A percentile compares a stretch with the other conserved stretches of the same genome.
phyloP scores from a whole-genome alignment of 2,797 vertebrate genomes.

The Lophius americanus region DNA sequence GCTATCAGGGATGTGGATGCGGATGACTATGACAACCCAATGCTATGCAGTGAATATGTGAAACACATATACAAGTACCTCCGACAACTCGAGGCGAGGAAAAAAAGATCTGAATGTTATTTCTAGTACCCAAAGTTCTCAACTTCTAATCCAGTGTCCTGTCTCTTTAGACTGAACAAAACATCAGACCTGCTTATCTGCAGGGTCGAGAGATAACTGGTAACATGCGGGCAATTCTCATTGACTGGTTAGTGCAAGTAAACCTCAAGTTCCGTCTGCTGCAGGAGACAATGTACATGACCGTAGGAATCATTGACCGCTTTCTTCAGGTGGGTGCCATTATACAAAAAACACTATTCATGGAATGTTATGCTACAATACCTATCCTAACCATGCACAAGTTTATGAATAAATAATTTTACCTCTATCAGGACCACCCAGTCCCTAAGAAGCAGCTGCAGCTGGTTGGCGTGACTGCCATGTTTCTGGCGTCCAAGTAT shows the following conservation, averaged over 20 bases:
- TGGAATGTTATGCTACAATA: accelerated
- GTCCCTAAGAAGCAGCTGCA: slow-evolving; percentile 86
- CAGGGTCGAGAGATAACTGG: slow-evolving; percentile 83
- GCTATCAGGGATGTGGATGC: slow-evolving; percentile 83
- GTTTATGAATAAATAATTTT: not conserved
- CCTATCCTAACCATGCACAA: no score
- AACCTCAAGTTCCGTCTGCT: slow-evolving; percentile 85
- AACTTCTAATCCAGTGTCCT: not conserved
- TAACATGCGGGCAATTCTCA: slow-evolving; percentile 87
- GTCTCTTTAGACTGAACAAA: slow-evolving; percentile 69
- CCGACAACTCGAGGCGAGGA: slow-evolving; percentile 82
- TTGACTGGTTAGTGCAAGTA: slow-evolving; percentile 91
- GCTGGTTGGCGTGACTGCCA: slow-evolving; percentile 85
- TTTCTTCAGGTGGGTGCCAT: slow-evolving; percentile 86
- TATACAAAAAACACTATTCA: not conserved
- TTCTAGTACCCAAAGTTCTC: accelerated
- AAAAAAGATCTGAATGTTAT: not conserved
- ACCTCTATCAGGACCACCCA: slow-evolving; percentile 76
- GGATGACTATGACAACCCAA: slow-evolving; percentile 82
- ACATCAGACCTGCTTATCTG: slow-evolving; percentile 80
- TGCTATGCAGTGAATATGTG: slow-evolving; percentile 87
- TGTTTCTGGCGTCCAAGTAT: slow-evolving; percentile 87
- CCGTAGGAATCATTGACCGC: slow-evolving; percentile 85
- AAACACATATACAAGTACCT: slow-evolving; percentile 91
- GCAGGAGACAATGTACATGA: slow-evolving; percentile 91